phyloP scores from a whole-genome alignment of 2,888 invertebrate genomes.

The Anthrax anthrax region DNA sequence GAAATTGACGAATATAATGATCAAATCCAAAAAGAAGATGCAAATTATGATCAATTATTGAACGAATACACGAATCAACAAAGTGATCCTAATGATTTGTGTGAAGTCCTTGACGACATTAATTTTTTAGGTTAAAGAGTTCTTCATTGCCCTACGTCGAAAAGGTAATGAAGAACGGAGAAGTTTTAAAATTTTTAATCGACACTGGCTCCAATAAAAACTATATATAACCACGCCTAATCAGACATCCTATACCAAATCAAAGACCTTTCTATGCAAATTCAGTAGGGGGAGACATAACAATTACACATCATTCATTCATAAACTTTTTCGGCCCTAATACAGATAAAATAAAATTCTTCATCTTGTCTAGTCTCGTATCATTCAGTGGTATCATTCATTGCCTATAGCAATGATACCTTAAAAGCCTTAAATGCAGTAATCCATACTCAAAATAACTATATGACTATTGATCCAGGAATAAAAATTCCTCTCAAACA shows the following conservation, averaged over 20 bases:
- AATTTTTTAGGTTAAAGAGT: constrained; percentile 11
- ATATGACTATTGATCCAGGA: neutral
- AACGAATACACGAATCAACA: neutral
- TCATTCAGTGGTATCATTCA: constrained; percentile 1
- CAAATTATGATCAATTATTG: neutral
- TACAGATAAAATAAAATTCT: neutral
- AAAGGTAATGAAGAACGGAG: constrained; percentile 2
- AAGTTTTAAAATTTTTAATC: constrained; percentile 7
- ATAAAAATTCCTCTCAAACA: neutral
- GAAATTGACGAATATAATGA: neutral
- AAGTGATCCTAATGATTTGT: neutral
- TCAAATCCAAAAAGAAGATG: neutral
- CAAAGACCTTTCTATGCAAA: constrained; percentile 6
- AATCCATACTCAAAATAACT: neutral
- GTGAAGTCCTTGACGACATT: neutral
- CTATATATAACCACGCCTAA: constrained; percentile 3
- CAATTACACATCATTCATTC: constrained; percentile 8
- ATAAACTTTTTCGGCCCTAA: constrained; percentile 6
- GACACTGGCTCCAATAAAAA: constrained; percentile 7
- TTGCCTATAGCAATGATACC: neutral
- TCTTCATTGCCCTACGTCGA: constrained; percentile 10
- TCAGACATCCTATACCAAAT: constrained; percentile 7
- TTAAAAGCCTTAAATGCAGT: neutral
- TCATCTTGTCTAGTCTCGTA: neutral
- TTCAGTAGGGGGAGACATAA: constrained; percentile 6